Conservation (phyloP, 2,113 vertebrate genomes). For the Thalassarche chlororhynchos region DNA sequence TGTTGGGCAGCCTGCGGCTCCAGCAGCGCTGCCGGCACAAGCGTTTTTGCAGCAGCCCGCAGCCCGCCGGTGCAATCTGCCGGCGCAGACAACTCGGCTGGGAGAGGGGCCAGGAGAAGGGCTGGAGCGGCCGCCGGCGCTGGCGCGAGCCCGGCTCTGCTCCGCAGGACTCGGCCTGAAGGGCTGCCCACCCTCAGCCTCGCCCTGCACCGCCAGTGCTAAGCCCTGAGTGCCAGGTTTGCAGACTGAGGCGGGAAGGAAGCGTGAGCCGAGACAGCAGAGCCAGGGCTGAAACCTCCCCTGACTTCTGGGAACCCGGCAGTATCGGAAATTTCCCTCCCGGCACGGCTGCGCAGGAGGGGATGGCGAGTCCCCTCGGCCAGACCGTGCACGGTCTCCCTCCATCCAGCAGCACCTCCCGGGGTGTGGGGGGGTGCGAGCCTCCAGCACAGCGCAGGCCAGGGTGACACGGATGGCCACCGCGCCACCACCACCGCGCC, state of each 20-base stretch:
- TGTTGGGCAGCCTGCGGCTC: not conserved
- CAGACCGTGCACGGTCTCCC: rapidly evolving
- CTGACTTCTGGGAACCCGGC: not conserved
- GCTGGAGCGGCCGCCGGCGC: not conserved
- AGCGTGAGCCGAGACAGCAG: not conserved
- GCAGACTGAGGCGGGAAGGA: not conserved
- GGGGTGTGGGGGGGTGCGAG: rapidly evolving
- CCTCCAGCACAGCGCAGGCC: not conserved
- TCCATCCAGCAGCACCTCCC: not conserved
- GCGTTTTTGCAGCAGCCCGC: not conserved
- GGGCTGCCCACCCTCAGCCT: not conserved
- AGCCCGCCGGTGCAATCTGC: not conserved
- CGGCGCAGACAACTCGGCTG: not conserved
- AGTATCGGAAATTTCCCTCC: not conserved
- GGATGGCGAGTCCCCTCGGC: not conserved
- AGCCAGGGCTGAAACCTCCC: not conserved
- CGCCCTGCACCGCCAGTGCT: rapidly evolving
- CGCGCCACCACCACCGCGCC: not conserved
- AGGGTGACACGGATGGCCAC: not conserved
- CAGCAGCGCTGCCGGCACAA: not conserved
- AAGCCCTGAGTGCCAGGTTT: not conserved
- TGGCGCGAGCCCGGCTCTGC: not conserved
- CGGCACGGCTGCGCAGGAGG: not conserved
- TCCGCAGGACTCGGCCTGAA: not conserved
- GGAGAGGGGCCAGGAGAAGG: not conserved